These are phyloP conservation scores for Pomatorhinus ruficollis DNA, from an alignment of 2,113 vertebrate genomes.

Conservation along the genomic window DNA sequence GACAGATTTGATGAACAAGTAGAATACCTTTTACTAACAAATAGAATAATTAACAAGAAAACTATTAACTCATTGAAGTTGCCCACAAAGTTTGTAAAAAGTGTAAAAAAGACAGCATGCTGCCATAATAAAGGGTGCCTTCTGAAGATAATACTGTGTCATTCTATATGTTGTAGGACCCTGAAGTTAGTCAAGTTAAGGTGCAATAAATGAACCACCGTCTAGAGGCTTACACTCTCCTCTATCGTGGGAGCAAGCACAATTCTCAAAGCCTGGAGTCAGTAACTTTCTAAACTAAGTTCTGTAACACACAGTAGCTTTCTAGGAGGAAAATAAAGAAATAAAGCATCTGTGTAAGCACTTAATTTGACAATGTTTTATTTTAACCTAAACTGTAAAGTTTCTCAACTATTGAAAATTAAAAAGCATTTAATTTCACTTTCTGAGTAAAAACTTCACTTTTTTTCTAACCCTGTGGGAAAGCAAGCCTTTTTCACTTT, in stretches of 20 bases:
- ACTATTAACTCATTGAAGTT: too few species aligned
- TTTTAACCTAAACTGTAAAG: not conserved
- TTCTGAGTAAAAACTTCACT: not conserved
- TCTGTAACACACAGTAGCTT: not conserved
- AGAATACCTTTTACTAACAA: too few species aligned
- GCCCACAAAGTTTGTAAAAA: too few species aligned
- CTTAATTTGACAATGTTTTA: rapidly evolving
- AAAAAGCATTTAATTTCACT: not conserved
- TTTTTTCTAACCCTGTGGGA: not conserved
- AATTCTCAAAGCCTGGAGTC: not conserved
- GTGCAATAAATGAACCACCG: not conserved
- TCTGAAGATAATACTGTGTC: too few species aligned
- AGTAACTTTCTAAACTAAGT: not conserved
- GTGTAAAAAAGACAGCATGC: too few species aligned
- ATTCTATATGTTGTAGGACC: not conserved
- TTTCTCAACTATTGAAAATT: not conserved
- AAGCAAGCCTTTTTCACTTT: not conserved
- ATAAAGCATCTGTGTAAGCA: not conserved
- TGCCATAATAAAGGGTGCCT: too few species aligned
- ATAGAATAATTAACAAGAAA: too few species aligned
- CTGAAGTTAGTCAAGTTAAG: not conserved
- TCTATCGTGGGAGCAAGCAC: not conserved
- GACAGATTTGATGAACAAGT: too few species aligned
- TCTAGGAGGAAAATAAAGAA: not conserved
- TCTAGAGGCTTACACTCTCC: not conserved